phyloP scores from a whole-genome alignment of 1,140 invertebrate species.

The Hylyphantes graminicola region DNA sequence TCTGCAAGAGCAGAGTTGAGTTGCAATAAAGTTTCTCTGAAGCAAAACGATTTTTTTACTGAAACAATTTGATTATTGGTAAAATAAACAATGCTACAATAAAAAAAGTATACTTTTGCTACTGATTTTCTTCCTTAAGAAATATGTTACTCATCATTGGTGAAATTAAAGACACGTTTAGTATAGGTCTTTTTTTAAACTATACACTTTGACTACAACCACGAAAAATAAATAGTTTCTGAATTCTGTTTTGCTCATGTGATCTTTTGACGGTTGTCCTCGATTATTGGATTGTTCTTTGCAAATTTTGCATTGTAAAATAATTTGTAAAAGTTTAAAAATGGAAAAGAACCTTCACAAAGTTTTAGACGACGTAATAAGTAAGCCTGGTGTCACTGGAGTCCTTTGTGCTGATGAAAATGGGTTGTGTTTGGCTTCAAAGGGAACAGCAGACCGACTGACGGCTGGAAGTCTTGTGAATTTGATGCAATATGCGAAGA shows the following conservation, averaged over 20 bases:
- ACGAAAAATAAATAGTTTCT: not conserved
- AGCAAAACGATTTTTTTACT: no score
- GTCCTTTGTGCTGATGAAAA: conserved; percentile 51
- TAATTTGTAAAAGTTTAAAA: not conserved
- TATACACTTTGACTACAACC: not conserved
- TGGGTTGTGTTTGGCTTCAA: conserved; percentile 42
- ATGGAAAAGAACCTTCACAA: conserved; percentile 52
- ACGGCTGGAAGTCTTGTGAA: conserved; percentile 32
- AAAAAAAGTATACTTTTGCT: no score
- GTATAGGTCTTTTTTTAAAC: no score
- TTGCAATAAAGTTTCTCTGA: no score
- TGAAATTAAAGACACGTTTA: no score
- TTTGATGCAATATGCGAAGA: conserved; percentile 36
- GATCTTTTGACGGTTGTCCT: not conserved
- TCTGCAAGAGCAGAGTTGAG: no score
- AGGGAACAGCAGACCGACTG: conserved; percentile 21
- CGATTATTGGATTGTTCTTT: not conserved
- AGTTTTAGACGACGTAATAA: conserved; percentile 38
- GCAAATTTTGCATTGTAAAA: not conserved
- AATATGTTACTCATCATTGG: no score
- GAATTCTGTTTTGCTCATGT: conserved; percentile 10
- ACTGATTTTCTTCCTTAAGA: no score
- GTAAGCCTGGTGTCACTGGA: conserved; percentile 40
- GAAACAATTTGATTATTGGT: no score
- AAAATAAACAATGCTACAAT: no score